Evolutionary conservation across 2,797 vertebrate species (phyloP).

Genomic region (Lepilemur septentrionalis): DNA sequence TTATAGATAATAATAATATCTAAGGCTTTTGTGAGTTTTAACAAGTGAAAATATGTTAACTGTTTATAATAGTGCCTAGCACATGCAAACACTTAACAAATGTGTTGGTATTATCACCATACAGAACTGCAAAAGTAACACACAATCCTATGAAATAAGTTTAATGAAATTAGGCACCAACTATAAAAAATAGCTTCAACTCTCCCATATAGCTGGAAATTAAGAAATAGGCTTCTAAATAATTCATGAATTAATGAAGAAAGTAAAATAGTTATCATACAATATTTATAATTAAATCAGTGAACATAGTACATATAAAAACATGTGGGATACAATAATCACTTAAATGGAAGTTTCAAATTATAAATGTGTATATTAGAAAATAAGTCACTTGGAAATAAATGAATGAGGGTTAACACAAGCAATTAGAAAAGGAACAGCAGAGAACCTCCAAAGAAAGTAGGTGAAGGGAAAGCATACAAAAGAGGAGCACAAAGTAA

Average conservation of each 20-base stretch:
- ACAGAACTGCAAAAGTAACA: background rate
- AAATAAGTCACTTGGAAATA: slow-evolving; percentile 14
- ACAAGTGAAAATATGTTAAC: background rate
- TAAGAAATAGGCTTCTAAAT: slow-evolving; percentile 47
- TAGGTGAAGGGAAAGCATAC: background rate
- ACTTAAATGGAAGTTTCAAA: slow-evolving; percentile 9
- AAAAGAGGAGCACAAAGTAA: background rate
- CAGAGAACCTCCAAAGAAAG: background rate
- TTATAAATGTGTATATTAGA: background rate
- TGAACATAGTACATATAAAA: background rate
- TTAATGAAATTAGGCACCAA: background rate
- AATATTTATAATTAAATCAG: slow-evolving; percentile 49
- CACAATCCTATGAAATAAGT: background rate
- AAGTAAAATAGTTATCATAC: slow-evolving; percentile 47
- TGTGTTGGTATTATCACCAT: background rate
- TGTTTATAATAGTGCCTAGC: background rate
- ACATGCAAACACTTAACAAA: background rate
- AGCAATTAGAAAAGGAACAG: background rate
- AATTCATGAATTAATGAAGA: slow-evolving; percentile 58
- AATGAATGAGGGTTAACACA: background rate
- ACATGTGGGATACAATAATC: background rate
- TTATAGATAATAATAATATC: background rate
- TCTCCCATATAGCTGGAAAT: background rate
- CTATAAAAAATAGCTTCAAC: background rate
- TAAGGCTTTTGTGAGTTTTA: background rate